Percentiles rank a stretch among this genome's conserved stretches.
Conservation (phyloP, 2,888 invertebrate species). For the Lycia hirtaria region DNA sequence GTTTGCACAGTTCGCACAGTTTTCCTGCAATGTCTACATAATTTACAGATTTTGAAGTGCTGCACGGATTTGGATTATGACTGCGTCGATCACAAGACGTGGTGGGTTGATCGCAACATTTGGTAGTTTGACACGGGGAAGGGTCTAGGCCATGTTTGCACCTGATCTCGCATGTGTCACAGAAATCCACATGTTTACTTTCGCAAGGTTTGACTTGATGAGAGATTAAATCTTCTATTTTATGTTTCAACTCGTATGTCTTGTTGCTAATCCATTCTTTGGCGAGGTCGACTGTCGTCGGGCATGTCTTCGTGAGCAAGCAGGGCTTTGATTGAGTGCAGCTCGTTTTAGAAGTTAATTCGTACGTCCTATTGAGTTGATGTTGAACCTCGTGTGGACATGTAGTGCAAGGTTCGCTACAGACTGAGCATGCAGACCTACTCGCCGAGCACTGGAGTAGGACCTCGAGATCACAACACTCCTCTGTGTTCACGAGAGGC, state of each 20-base stretch:
- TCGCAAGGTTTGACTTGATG: neutral
- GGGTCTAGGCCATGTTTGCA: neutral
- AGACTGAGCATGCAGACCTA: neutral
- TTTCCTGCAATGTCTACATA: slow-evolving; percentile 1
- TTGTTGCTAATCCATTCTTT: slow-evolving; percentile 1
- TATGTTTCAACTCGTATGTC: neutral
- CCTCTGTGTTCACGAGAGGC: neutral
- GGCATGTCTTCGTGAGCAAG: neutral
- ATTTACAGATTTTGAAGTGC: neutral
- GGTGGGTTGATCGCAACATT: neutral
- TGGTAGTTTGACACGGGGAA: neutral
- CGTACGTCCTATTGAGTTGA: slow-evolving; percentile 6
- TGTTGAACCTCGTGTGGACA: neutral
- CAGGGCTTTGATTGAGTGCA: neutral
- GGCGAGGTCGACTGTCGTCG: neutral
- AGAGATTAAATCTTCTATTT: neutral
- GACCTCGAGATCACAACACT: neutral
- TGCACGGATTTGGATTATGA: neutral
- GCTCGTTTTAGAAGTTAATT: neutral
- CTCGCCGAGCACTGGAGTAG: neutral
- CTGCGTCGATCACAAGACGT: neutral
- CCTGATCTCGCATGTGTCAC: neutral
- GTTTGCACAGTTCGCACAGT: neutral
- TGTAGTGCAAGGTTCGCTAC: neutral
- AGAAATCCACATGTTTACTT: neutral